A percentile compares a stretch with the other conserved stretches of the same genome.
These are phyloP conservation scores for Pangasianodon hypophthalmus DNA, from an alignment of 2,113 vertebrate genomes.

Conservation along the genomic window DNA sequence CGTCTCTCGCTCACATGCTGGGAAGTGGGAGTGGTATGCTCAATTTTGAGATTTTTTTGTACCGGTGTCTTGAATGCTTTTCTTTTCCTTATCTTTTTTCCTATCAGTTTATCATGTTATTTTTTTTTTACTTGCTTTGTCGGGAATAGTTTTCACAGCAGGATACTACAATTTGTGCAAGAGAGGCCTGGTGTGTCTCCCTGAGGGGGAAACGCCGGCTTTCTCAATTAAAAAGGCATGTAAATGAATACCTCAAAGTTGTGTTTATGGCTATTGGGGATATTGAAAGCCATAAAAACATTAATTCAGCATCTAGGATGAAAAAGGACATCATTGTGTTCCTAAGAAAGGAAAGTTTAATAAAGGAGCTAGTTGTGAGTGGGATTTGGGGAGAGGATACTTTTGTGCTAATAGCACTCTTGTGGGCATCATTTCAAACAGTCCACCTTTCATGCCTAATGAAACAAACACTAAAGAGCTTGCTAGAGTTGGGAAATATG, in stretches of 20 bases:
- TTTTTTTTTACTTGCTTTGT: neutral
- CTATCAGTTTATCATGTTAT: neutral
- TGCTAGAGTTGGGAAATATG: neutral
- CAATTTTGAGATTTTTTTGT: neutral
- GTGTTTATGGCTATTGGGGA: neutral
- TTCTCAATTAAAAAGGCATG: slow-evolving; percentile 13
- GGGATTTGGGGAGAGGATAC: neutral
- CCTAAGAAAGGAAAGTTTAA: neutral
- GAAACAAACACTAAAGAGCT: neutral
- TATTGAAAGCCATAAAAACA: neutral
- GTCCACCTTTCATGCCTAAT: neutral
- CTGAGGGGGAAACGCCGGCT: neutral
- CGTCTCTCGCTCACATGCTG: neutral
- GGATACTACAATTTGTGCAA: neutral
- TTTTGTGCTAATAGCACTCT: neutral
- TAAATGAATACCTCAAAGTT: neutral
- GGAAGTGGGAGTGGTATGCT: neutral
- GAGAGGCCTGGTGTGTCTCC: neutral
- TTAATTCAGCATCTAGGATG: neutral
- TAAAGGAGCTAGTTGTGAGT: neutral
- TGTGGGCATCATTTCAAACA: neutral
- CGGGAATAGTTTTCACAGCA: neutral
- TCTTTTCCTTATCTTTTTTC: neutral
- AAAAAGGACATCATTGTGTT: neutral
- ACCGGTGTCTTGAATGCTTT: neutral